These are phyloP conservation scores for Ibidorhyncha struthersii DNA, from an alignment of 2,113 vertebrate species.

Conservation along the genomic window DNA sequence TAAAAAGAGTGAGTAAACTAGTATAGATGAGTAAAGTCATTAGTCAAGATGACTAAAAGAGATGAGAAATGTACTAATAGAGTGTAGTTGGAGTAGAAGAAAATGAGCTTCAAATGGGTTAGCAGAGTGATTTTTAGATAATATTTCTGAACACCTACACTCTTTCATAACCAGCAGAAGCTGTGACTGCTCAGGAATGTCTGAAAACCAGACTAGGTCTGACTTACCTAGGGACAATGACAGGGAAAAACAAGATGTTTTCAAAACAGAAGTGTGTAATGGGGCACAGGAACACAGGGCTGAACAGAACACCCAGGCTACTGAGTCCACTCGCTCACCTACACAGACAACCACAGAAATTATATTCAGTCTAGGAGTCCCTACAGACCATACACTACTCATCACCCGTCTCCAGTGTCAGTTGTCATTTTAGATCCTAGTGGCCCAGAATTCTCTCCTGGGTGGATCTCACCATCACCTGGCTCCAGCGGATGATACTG, in stretches of 20 bases:
- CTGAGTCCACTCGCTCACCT: not conserved
- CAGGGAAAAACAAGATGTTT: not conserved
- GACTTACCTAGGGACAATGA: not conserved
- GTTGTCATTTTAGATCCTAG: not conserved
- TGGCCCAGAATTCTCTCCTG: not conserved
- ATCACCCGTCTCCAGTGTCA: not conserved
- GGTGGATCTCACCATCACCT: not conserved
- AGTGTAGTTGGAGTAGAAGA: not conserved
- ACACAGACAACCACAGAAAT: not conserved
- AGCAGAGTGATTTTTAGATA: not conserved
- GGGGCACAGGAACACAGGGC: not conserved
- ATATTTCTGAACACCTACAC: constrained; percentile 21
- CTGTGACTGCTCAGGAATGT: not conserved
- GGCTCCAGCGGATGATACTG: not conserved
- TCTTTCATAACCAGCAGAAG: not conserved
- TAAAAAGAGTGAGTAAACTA: constrained; percentile 44
- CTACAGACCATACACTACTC: not conserved
- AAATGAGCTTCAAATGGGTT: constrained; percentile 9
- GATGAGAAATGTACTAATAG: constrained; percentile 39
- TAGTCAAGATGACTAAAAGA: constrained; percentile 60
- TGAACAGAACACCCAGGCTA: not conserved
- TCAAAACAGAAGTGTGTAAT: not conserved
- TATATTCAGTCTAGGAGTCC: not conserved
- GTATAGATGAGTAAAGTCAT: constrained; percentile 41
- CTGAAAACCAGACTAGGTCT: not conserved